These are phyloP conservation scores for Drosophila dunni DNA, from an alignment of 1,140 invertebrate genomes.

Conservation along the genomic window DNA sequence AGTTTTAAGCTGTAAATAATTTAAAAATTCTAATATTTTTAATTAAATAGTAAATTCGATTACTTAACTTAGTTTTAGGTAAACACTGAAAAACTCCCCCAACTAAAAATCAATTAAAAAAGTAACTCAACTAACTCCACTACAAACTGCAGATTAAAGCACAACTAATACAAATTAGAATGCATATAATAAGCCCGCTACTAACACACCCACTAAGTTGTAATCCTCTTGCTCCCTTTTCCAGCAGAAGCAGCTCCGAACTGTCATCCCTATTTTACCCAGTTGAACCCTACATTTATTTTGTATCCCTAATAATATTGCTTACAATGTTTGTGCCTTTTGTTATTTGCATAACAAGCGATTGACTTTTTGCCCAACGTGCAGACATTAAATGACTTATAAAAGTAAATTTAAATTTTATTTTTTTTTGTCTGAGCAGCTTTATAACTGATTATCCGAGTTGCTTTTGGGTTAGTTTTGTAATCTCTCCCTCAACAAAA, in stretches of 20 bases:
- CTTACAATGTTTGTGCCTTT: constrained; percentile 8
- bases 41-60: too few relatives aligned
- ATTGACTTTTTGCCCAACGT: constrained; percentile 41
- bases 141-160: too few relatives aligned
- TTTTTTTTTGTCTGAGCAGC: constrained; percentile 18
- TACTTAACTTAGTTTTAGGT: too few relatives aligned
- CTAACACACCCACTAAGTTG: too few relatives aligned
- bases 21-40: too few relatives aligned
- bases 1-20: too few relatives aligned
- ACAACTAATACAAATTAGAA: too few relatives aligned
- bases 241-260: background rate
- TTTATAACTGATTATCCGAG: constrained; percentile 48
- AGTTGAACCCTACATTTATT: background rate
- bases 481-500: constrained; percentile 4
- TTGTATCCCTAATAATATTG: constrained; percentile 1
- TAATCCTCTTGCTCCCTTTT: background rate
- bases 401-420: constrained; percentile 41
- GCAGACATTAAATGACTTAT: constrained; percentile 35
- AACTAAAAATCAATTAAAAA: too few relatives aligned
- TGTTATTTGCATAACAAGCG: constrained; percentile 28
- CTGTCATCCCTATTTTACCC: background rate
- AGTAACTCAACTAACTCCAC: too few relatives aligned
- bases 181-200: too few relatives aligned
- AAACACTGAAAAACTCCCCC: too few relatives aligned
- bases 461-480: constrained; percentile 44